A percentile compares a stretch with the other conserved stretches of the same genome.
These are phyloP conservation scores for Myocastor coypus DNA, from an alignment of 2,113 vertebrate genomes.

Conservation along the genomic window DNA sequence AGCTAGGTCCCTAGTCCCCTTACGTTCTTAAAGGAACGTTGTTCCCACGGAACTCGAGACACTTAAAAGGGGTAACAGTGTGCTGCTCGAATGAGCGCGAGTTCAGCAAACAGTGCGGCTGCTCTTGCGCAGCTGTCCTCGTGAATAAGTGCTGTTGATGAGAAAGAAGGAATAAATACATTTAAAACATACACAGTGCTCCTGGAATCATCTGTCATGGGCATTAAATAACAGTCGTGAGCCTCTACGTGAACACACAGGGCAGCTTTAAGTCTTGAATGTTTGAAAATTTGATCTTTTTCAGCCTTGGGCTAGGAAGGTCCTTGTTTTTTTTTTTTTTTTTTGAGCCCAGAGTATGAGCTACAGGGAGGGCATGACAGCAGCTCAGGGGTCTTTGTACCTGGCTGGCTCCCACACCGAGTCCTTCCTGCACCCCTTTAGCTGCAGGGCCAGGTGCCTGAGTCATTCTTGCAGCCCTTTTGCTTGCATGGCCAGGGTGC, in stretches of 20 bases:
- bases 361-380: background rate
- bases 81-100: background rate
- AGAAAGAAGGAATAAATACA: background rate
- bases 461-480: background rate
- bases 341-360: background rate
- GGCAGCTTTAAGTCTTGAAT: background rate
- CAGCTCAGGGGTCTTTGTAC: background rate
- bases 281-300: slow-evolving; percentile 4
- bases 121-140: slow-evolving; percentile 15
- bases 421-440: background rate
- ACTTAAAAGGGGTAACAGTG: background rate
- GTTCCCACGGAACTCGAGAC: background rate
- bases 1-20: background rate
- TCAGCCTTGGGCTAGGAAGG: background rate
- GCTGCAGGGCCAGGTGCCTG: background rate
- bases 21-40: background rate
- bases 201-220: slow-evolving; percentile 12
- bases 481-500: background rate
- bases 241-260: background rate
- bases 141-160: background rate
- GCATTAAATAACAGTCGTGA: background rate
- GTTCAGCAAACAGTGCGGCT: background rate
- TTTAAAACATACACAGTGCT: slow-evolving; percentile 20
- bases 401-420: background rate
- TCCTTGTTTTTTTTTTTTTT: background rate